A percentile compares a stretch with the other conserved stretches of the same genome.
phyloP scores from a whole-genome alignment of 2,113 vertebrate genomes.

The Catharus bicknelli region DNA sequence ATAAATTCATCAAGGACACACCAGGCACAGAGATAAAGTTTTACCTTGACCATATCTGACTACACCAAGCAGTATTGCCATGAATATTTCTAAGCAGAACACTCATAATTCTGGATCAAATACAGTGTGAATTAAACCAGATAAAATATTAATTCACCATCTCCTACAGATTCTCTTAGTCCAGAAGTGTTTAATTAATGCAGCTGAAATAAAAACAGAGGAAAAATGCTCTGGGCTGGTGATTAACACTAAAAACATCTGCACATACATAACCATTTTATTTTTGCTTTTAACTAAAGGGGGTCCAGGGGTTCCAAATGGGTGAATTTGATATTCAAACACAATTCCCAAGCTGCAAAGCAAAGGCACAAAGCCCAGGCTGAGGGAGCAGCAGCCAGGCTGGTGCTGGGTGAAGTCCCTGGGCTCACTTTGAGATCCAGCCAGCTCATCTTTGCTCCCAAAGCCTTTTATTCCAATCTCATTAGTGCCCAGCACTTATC shows the following conservation, averaged over 20 bases:
- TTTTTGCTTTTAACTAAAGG: not conserved
- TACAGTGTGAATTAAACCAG: not conserved
- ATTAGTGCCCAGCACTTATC: conserved; percentile 32
- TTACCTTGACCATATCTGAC: not conserved
- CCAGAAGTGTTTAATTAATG: not conserved
- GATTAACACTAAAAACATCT: not conserved
- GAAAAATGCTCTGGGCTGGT: not conserved
- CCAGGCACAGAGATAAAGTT: not conserved
- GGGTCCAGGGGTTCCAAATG: not conserved
- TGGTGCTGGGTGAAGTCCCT: accelerated
- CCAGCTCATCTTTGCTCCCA: conserved; percentile 39
- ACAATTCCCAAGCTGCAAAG: not conserved
- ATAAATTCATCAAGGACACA: not conserved
- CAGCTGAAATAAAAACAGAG: not conserved
- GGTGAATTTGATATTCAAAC: accelerated
- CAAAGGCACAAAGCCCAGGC: not conserved
- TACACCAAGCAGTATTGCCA: not conserved
- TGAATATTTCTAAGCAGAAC: not conserved
- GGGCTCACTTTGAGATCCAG: not conserved
- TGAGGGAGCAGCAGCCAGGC: not conserved
- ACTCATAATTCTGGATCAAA: not conserved
- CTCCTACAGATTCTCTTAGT: not conserved
- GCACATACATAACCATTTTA: accelerated
- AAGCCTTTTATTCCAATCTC: conserved; percentile 47
- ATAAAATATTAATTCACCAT: not conserved